Base-by-base conservation (phyloP, 2,113 vertebrate genomes). In the Tonatia bakeri region DNA sequence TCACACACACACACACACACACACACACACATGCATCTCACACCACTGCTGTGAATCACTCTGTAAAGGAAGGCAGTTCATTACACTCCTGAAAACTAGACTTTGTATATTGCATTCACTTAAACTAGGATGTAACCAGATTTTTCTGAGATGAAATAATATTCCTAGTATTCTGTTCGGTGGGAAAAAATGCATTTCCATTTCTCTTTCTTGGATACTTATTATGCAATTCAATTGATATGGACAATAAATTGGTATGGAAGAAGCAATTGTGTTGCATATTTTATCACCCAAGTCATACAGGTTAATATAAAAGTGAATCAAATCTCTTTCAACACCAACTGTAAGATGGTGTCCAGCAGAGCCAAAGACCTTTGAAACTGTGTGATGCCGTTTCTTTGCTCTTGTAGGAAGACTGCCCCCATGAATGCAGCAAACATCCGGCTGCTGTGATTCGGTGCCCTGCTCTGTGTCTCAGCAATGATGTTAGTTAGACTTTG, bases 361-460 rank as follows among this genome's bases (percentile, higher is more conserved):
- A 75, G 61, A 72, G 15, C 31, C 20, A 28, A 84, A 36, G 0
- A 1, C 11, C n/a, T 93, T 84, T 59, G 22, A 36, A 67, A 40
- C 22, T 19, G 82, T 22, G 5, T 4, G 36, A 1, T 0, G 1
- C 7, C 75, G 11, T 36, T 90, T 70, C 12, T 54, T 82, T 69
- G n/a, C 26, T 90, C 17, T 43, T 47, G 17, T 19, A 28, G 38
- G n/a, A 80, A 83, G 11, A 14, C 2, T 20, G 6, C 4, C 28
- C 67, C 31, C 11, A 0, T 33, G 8, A 17, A 45, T 3, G 45
- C 6, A 24, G 31, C 1, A 16, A 31, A 33, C 5, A 0, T 5
- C 31, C 1, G 20, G 3, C 3, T 11, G 1, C 38, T 10, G 2
- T 43, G 38, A 22, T 15, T n/a, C 4, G 3, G 0, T 1, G 70